Base-by-base conservation (phyloP, 2,888 invertebrate species). In the Leptopilina myrica region DNA sequence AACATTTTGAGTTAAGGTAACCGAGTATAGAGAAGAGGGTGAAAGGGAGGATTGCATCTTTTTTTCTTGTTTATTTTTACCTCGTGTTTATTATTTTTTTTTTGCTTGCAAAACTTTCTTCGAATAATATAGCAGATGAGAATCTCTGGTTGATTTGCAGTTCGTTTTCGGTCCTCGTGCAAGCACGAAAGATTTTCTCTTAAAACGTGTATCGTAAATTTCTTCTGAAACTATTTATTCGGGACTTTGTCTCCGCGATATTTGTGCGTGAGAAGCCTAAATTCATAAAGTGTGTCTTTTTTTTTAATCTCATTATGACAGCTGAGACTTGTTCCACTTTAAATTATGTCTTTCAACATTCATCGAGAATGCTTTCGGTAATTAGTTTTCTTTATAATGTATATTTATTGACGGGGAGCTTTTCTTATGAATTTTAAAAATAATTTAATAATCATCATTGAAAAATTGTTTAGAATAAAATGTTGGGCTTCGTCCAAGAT, bases 301-400 rank as follows among this genome's bases (percentile, higher is more conserved):
- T 49, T 49, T n/a, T 65, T 78, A 78, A 46, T n/a, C 12, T 69
- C 53, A 56, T 20, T 53, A 88, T 88, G 88, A 81, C 83, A 7
- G 78, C 78, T n/a, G 84, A 87, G 56, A 82, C 86, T 12, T 85
- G 84, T 46, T 84, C 87, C 76, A 87, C 86, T 43, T 83, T 91
- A 6, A 90, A 89, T 82, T 91, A 91, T 83, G 91, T 91, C 6
- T 89, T 91, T 66, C 91, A 90, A 82, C 90, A 90, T 77, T 90
- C 91, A 1, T 90, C 91, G 33, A 86, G 87, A 73, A 87, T 91
- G 88, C 87, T 91, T 26, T 89, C 90, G 91, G 91, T 91, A 87
- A 90, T 15, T 79, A 67, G 1, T 59, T 14, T 59, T 59, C 7
- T 59, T 15, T 59, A 12, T 14, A n/a, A 20, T 62, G 1, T 62